phyloP scores from a whole-genome alignment of 2,797 vertebrate species.

The Allobates femoralis region DNA sequence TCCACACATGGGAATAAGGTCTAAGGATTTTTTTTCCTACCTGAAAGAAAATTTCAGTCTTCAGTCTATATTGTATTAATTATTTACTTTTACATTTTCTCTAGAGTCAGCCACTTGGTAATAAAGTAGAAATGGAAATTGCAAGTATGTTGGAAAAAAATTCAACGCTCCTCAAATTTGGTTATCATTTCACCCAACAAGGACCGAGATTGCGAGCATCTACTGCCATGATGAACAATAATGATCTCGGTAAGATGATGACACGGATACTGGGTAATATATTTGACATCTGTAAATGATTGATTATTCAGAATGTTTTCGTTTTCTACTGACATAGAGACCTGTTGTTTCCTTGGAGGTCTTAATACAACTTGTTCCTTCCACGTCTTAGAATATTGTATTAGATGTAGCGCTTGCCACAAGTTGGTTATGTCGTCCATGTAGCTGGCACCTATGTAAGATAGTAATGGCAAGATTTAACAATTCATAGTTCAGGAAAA shows the following conservation, averaged over 20 bases:
- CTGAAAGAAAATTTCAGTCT: too few relatives aligned
- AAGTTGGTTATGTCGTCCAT: too few relatives aligned
- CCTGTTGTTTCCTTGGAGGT: not conserved
- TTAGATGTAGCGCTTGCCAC: too few relatives aligned
- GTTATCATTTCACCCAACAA: conserved; percentile 98
- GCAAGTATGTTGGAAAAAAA: conserved; percentile 98
- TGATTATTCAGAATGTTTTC: not conserved
- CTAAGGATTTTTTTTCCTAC: too few relatives aligned
- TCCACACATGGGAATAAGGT: too few relatives aligned
- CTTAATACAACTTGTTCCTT: not conserved
- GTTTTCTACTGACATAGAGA: not conserved
- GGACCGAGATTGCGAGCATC: conserved; percentile 93
- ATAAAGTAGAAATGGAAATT: conserved; percentile 99
- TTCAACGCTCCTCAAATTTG: conserved; percentile 89
- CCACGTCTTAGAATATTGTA: not conserved
- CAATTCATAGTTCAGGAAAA: too few relatives aligned
- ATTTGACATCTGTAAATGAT: not conserved
- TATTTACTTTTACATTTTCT: not conserved
- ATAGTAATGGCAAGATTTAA: too few relatives aligned
- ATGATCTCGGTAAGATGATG: conserved; percentile 89
- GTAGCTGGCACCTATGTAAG: too few relatives aligned
- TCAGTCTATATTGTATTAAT: not conserved
- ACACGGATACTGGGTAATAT: not conserved
- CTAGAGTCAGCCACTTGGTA: conserved; percentile 95
- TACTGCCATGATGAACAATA: conserved; percentile 99